Evolutionary conservation across 2,888 invertebrate species (phyloP).

Genomic region (Cinara cedri): DNA sequence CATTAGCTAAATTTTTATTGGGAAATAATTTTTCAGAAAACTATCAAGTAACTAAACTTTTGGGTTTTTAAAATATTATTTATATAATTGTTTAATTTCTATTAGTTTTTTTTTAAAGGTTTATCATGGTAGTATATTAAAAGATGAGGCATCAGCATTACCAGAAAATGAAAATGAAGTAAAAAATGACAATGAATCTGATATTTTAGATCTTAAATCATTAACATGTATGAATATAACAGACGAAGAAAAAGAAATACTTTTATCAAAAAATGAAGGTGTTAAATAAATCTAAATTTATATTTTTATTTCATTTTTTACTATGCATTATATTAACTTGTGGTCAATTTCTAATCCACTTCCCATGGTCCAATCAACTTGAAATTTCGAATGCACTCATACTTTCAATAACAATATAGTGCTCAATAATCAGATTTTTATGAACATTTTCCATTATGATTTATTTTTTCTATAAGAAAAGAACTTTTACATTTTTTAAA

Average conservation of each 20-base stretch:
- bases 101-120: slow-evolving; percentile 27
- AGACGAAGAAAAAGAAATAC: slow-evolving; percentile 88
- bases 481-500: too few species aligned
- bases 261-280: slow-evolving; percentile 62
- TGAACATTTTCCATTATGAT: too few species aligned
- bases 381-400: too few species aligned
- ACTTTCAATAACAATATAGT: too few species aligned
- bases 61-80: neutral
- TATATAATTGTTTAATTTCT: neutral
- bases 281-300: neutral
- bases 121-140: slow-evolving; percentile 25
- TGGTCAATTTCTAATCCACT: too few species aligned
- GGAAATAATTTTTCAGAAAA: slow-evolving; percentile 67
- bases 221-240: slow-evolving; percentile 75
- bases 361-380: too few species aligned
- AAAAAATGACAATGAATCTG: slow-evolving; percentile 62
- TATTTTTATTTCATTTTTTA: neutral
- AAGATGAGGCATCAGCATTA: slow-evolving; percentile 6
- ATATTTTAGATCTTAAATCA: slow-evolving; percentile 53
- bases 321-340: too few species aligned
- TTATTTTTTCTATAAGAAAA: too few species aligned
- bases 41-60: slow-evolving; percentile 25
- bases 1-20: slow-evolving; percentile 87
- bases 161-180: slow-evolving; percentile 46
- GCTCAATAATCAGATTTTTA: too few species aligned